These are phyloP conservation scores for Seira ritae DNA, from an alignment of 2,888 invertebrate genomes.

Conservation along the genomic window DNA sequence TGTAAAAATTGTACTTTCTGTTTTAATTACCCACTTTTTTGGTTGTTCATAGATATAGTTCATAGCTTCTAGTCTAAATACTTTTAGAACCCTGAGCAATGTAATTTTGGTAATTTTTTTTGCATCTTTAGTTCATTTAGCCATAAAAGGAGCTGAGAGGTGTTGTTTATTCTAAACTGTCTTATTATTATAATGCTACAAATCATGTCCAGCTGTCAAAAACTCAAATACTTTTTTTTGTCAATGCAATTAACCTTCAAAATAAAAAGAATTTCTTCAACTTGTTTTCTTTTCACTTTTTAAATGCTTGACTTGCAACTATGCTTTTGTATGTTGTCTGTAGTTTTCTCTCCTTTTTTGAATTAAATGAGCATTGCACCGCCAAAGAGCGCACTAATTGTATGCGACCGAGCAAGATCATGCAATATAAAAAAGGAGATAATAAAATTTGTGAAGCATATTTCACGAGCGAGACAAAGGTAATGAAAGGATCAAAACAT, in stretches of 20 bases:
- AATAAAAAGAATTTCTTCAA: slow-evolving; percentile 33
- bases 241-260: slow-evolving; percentile 57
- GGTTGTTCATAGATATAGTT: no score
- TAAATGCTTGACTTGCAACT: slow-evolving; percentile 4
- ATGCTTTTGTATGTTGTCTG: neutral
- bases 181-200: no score
- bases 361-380: neutral
- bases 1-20: no score
- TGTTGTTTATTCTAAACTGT: no score
- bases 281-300: slow-evolving; percentile 57
- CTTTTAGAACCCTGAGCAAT: no score
- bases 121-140: no score
- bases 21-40: no score
- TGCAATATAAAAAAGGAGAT: neutral
- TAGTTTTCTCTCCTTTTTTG: slow-evolving; percentile 36
- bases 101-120: no score
- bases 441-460: slow-evolving; percentile 19
- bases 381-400: slow-evolving; percentile 21
- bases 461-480: slow-evolving; percentile 34
- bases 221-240: slow-evolving; percentile 27
- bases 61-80: no score
- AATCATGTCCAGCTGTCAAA: slow-evolving; percentile 62
- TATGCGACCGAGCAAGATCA: neutral
- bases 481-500: slow-evolving; percentile 53
- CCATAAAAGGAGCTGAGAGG: no score